Percentiles rank a stretch among this genome's conserved stretches.
phyloP scores from a whole-genome alignment of 2,113 vertebrate genomes.

The Ictalurus punctatus region DNA sequence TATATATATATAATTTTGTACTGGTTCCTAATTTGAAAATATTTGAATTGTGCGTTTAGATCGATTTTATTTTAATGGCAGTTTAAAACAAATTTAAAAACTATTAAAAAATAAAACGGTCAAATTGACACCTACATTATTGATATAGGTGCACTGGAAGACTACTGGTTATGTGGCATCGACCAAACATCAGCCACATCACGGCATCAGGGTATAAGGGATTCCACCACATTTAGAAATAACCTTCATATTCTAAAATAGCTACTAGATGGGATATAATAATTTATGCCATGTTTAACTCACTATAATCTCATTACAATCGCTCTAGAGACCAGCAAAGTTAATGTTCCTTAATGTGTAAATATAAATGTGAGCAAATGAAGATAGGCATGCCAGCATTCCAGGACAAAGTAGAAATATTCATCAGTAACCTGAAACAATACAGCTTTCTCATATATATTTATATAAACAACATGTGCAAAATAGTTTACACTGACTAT shows the following conservation, averaged over 20 bases:
- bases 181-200: neutral
- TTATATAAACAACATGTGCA: conserved; percentile 46
- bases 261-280: conserved; percentile 16
- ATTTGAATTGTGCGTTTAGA: neutral
- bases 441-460: conserved; percentile 15
- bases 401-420: conserved; percentile 28
- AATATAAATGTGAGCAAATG: conserved; percentile 12
- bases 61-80: neutral
- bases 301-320: neutral
- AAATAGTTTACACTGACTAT: conserved; percentile 51
- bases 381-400: conserved; percentile 36
- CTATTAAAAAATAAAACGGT: neutral
- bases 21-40: neutral
- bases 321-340: neutral
- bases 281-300: conserved; percentile 2
- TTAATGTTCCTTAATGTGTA: conserved; percentile 34
- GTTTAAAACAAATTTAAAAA: neutral
- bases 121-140: neutral
- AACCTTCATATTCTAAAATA: neutral
- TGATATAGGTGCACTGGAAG: neutral
- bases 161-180: neutral
- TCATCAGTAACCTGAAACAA: conserved; percentile 27
- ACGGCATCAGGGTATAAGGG: neutral
- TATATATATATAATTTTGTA: no score
- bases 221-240: neutral